A percentile compares a stretch with the other conserved stretches of the same genome.
These are phyloP conservation scores for Cantharis rustica DNA, from an alignment of 2,888 invertebrate species.

Conservation along the genomic window DNA sequence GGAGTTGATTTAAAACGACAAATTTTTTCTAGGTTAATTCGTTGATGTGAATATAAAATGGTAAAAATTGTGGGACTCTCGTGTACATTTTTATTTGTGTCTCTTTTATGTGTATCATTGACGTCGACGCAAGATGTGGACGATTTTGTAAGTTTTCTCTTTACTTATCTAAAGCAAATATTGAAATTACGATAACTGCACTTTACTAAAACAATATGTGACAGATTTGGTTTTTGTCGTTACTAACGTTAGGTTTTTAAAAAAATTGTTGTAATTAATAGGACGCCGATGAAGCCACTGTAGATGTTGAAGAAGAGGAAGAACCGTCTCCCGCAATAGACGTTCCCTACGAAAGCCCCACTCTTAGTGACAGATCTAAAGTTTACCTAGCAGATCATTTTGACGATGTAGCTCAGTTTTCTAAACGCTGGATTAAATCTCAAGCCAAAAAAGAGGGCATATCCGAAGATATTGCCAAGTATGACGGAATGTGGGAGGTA, in stretches of 20 bases:
- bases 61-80: slow-evolving; percentile 3
- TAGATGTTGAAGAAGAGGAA: slow-evolving; percentile 46
- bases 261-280: slow-evolving; percentile 6
- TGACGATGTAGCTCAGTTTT: slow-evolving; percentile 74
- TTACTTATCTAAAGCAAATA: not conserved
- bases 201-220: not conserved
- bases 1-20: not conserved
- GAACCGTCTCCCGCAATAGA: slow-evolving; percentile 52
- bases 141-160: slow-evolving; percentile 39
- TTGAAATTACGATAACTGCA: not conserved
- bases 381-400: slow-evolving; percentile 86
- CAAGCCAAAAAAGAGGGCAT: slow-evolving; percentile 87
- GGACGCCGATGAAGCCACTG: slow-evolving; percentile 44
- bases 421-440: slow-evolving; percentile 83
- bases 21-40: slow-evolving; percentile 4
- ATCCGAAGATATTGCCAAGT: slow-evolving; percentile 91
- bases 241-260: not conserved
- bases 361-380: slow-evolving; percentile 62
- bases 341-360: slow-evolving; percentile 73
- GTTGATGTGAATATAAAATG: slow-evolving; percentile 15
- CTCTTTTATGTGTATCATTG: not conserved
- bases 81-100: slow-evolving; percentile 6
- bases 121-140: slow-evolving; percentile 31
- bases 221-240: not conserved
- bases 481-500: slow-evolving; percentile 84